Evolutionary conservation across 2,113 vertebrate genomes (phyloP).

Genomic region (Aegotheles bennettii): DNA sequence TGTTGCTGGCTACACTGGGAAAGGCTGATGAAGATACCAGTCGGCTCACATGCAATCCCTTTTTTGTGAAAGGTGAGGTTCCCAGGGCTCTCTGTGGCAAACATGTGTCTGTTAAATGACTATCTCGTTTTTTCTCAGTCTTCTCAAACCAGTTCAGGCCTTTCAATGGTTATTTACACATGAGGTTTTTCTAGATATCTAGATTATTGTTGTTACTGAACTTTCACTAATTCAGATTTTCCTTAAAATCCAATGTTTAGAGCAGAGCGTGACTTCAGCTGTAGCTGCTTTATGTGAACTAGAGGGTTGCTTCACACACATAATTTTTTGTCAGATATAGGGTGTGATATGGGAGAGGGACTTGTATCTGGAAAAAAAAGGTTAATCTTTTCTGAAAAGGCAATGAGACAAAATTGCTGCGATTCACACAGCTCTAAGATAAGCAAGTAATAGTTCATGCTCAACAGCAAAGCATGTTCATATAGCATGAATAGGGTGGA

Average conservation of each 20-base stretch:
- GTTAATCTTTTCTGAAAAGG: conserved; percentile 45
- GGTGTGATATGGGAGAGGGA: not conserved
- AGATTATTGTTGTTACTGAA: not conserved
- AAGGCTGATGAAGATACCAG: not conserved
- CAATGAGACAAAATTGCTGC: conserved; percentile 36
- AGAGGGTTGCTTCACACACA: not conserved
- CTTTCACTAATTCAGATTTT: not conserved
- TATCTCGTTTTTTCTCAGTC: not conserved
- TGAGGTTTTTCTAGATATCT: not conserved
- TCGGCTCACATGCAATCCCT: not conserved
- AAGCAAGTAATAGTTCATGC: conserved; percentile 60
- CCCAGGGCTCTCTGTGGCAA: not conserved
- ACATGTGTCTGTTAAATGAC: not conserved
- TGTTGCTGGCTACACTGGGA: not conserved
- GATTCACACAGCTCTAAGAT: conserved; percentile 41
- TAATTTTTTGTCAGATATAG: not conserved
- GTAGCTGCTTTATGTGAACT: not conserved
- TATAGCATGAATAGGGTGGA: conserved; percentile 62
- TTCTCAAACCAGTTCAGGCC: not conserved
- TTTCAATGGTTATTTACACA: not conserved
- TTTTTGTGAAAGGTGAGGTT: not conserved
- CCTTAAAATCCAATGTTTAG: not conserved
- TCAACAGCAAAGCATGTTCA: conserved; percentile 62
- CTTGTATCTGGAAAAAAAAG: not conserved
- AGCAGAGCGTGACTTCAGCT: not conserved